Evolutionary conservation across 2,113 vertebrate genomes (phyloP).

Genomic region (Erythrolamprus reginae): DNA sequence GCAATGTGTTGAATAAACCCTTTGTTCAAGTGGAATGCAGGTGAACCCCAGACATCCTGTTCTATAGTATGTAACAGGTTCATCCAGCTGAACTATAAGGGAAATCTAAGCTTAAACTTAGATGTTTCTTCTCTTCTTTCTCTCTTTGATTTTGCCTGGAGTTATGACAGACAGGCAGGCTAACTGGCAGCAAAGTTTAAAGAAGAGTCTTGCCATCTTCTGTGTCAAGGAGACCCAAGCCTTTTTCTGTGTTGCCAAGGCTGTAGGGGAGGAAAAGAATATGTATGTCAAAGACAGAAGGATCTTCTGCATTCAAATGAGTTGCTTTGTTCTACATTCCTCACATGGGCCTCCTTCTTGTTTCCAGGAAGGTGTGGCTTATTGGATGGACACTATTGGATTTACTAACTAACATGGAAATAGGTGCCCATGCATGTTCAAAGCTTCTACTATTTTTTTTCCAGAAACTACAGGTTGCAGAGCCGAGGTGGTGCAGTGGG

Average conservation of each 20-base stretch:
- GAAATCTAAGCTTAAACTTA: conserved; percentile 6
- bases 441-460: too few relatives aligned
- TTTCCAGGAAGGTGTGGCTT: background rate
- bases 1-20: background rate
- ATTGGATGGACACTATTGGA: background rate
- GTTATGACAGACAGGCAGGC: background rate
- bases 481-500: too few relatives aligned
- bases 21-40: conserved; percentile 21
- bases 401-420: conserved; percentile 19
- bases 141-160: background rate
- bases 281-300: background rate
- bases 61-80: conserved; percentile 3
- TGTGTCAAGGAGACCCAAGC: rapidly evolving
- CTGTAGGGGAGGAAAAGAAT: background rate
- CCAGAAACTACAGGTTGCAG: too few relatives aligned
- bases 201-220: background rate
- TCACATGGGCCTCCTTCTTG: background rate
- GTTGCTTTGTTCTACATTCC: background rate
- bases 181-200: background rate
- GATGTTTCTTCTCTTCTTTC: background rate
- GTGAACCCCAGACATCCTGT: conserved; percentile 22
- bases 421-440: background rate
- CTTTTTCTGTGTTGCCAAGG: background rate
- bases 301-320: background rate
- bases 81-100: conserved; percentile 4